Evolutionary conservation across 35 echinoderm and acorn worm species (phyloP).

Genomic region (Heliocidaris tuberculata): DNA sequence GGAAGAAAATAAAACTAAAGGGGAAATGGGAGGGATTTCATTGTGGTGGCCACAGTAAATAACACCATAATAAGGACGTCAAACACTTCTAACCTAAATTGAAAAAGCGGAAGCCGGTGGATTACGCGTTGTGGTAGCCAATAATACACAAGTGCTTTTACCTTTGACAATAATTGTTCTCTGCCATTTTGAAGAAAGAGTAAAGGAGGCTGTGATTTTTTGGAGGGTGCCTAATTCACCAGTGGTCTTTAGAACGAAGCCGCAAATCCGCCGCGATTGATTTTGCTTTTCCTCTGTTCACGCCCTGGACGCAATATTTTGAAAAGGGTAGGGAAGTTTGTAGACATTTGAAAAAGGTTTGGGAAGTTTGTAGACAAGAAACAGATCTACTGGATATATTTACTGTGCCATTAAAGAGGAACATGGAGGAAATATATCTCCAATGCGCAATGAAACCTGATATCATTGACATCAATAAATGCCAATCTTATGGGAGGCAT

Average conservation of each 20-base stretch:
- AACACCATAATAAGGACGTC: slow-evolving; percentile 8
- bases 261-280: neutral
- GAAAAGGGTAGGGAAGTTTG: no score
- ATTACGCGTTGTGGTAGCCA: neutral
- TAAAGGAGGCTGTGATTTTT: neutral
- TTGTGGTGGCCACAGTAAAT: neutral
- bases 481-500: neutral
- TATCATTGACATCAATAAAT: neutral
- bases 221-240: neutral
- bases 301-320: neutral
- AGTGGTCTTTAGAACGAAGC: neutral
- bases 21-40: neutral
- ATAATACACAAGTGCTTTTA: slow-evolving; percentile 6
- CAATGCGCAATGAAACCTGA: neutral
- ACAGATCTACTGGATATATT: neutral
- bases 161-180: neutral
- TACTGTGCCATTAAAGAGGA: neutral
- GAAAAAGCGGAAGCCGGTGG: neutral
- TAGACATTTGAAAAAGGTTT: no score
- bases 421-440: neutral
- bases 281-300: neutral
- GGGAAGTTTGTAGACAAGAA: neutral
- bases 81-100: neutral
- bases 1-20: neutral
- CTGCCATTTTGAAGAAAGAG: neutral